phyloP scores from a whole-genome alignment of 2,113 vertebrate genomes.

The Erythrocercus mccallii region DNA sequence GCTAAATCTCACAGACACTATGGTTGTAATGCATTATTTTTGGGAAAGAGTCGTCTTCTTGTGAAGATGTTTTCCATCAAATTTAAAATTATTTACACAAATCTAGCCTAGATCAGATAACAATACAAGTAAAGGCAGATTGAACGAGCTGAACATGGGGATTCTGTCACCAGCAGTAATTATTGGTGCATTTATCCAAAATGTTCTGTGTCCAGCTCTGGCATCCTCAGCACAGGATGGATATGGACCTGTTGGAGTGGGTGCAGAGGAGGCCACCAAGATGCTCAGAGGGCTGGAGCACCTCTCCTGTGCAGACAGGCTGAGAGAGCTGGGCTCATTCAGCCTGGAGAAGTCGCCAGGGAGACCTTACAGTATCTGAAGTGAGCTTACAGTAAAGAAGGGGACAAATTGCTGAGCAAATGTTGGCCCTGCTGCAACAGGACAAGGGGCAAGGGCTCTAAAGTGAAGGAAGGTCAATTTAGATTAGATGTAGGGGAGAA shows the following conservation, averaged over 20 bases:
- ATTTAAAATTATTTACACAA: background rate
- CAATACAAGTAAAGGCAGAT: background rate
- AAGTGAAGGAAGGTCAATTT: fast-evolving
- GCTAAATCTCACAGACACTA: background rate
- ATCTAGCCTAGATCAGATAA: background rate
- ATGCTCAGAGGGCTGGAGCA: background rate
- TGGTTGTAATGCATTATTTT: background rate
- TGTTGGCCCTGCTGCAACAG: background rate
- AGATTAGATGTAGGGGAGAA: background rate
- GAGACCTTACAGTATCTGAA: background rate
- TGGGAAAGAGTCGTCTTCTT: background rate
- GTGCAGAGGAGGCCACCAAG: background rate
- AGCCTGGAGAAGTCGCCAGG: background rate
- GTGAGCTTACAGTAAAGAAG: fast-evolving
- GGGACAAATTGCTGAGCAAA: background rate
- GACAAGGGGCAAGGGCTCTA: background rate
- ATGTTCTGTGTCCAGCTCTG: background rate
- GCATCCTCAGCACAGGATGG: background rate
- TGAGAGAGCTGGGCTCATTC: background rate
- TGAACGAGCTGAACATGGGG: background rate
- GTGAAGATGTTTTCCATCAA: background rate
- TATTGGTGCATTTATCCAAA: background rate
- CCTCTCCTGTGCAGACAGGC: background rate
- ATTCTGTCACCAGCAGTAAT: background rate
- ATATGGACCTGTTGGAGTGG: background rate